phyloP scores from a whole-genome alignment of 2,888 invertebrate species.

The Drosophila lacicola region DNA sequence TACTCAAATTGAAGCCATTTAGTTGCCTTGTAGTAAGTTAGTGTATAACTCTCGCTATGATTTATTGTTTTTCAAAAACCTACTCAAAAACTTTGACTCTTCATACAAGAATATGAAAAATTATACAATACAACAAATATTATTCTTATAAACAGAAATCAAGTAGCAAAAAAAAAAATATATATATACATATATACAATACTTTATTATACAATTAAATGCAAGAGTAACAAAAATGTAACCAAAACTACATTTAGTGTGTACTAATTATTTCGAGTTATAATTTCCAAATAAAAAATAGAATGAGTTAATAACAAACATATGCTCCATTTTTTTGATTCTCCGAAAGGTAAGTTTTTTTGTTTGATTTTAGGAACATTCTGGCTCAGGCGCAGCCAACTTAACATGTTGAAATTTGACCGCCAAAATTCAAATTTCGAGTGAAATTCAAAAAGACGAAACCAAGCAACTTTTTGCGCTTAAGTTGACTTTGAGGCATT shows the following conservation, averaged over 20 bases:
- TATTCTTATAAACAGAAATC: constrained; percentile 69
- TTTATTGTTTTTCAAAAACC: constrained; percentile 51
- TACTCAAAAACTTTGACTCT: constrained; percentile 60
- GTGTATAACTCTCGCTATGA: constrained; percentile 58
- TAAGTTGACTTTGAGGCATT: too few relatives aligned
- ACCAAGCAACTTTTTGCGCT: not conserved
- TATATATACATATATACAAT: constrained; percentile 54
- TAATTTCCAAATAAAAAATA: constrained; percentile 72
- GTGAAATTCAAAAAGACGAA: not conserved
- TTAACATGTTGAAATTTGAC: not conserved
- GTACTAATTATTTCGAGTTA: constrained; percentile 56
- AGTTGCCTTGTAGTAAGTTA: constrained; percentile 83
- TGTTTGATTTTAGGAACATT: constrained; percentile 7
- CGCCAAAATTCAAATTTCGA: not conserved
- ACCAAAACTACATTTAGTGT: constrained; percentile 51
- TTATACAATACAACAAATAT: constrained; percentile 60
- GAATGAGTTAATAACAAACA: constrained; percentile 60
- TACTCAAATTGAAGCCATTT: constrained; percentile 78
- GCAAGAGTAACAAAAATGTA: constrained; percentile 48
- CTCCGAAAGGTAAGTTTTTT: not conserved
- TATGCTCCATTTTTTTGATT: not conserved
- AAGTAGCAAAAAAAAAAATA: constrained; percentile 51
- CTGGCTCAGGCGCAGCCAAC: not conserved
- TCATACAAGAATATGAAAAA: constrained; percentile 56
- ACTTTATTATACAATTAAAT: constrained; percentile 64